Evolutionary conservation across 2,113 vertebrate species (phyloP), one percentile per base, ranked within the genome.

Genomic region (Mungos mungo): DNA sequence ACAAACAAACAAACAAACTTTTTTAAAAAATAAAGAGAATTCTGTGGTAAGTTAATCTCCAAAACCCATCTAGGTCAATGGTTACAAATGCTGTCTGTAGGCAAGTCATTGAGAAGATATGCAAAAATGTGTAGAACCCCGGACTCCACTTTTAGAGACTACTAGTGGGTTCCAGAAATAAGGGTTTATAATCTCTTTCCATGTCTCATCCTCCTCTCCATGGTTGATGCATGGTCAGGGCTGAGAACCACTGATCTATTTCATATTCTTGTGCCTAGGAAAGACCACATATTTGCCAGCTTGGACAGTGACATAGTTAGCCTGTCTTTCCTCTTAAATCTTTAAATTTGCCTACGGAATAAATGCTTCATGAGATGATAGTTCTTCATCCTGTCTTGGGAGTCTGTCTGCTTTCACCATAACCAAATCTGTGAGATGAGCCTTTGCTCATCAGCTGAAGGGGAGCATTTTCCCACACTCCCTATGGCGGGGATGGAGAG

Each of bases 401-500:
- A 31, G 50, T 66, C 50, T 1, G 2, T n/a, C n/a, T 41, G 33
- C 38, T 50, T n/a, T 19, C 47, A 33, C 16, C 27, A 7, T 19
- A 11, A 35, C 0, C 1, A 7, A 10, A 76, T 21, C n/a, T 9
- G 16, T 23, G 12, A 27, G 27, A 35, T 3, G 4, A 60, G 74
- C 38, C 52, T 76, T 38, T 52, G 57, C 19, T n/a, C 23, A 15
- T 7, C 1, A 13, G 38, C 47, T 76, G 57, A 41, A n/a, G 10
- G 60, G 27, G 27, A 60, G 4, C 14, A 3, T 41, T 25, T 65
- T 66, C 77, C 63, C 63, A 71, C 15, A 23, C 11, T 38, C 11
- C 50, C 27, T 27, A 5, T 76, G 41, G 25, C 18, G 29, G 16
- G 27, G 25, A 65, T n/a, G 10, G 41, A 72, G 31, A 60, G 13